Evolutionary conservation across 2,113 vertebrate species (phyloP), one percentile per base, ranked within the genome.

Genomic region (Labrus mixtus): DNA sequence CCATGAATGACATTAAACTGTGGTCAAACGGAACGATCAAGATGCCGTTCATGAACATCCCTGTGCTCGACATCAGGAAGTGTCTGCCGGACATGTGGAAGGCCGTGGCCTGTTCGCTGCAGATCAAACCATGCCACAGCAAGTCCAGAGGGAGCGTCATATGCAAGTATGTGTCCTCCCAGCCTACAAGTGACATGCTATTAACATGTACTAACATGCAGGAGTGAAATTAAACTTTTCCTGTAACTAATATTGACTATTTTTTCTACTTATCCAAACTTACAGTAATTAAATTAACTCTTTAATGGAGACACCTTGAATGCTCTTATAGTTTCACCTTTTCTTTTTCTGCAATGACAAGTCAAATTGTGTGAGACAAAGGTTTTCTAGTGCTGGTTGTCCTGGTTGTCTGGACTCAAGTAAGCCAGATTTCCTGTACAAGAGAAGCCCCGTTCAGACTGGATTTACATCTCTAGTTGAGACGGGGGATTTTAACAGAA

Each of bases 11-110:
- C 89, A 97, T 99, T 92, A 98, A 97, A 87, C 94, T 99, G 0
- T 99, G 98, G 98, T 98, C 97, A 85, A 99, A 98, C 39, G 98
- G 98, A 16, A 98, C 95, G 13, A 99, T 99, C 89, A 97, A 97
- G 93, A 99, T 99, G 98, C 98, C 97, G 0, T 97, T 98, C 88
- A 98, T 98, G 95, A 98, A 95, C 92, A 99, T 99, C 77, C 98
- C 98, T 0, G 98, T 99, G 79, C 94, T 98, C 72, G 97, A 99
- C 92, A 99, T 99, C 87, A 95, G 95, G 81, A 98, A 95, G 88
- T 99, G 98, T 85, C 96, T 95, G 1, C 97, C 97, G 0, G 96
- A 99, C 87, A 97, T 96, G 95, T 99, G 98, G 98, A 99, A 98
- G 83, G 97, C 98, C 0, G 95, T 99, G 68, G 98, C 98, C 65